Conservation (phyloP, 2,797 vertebrate genomes). For the Microctenopoma steveboyesi region DNA sequence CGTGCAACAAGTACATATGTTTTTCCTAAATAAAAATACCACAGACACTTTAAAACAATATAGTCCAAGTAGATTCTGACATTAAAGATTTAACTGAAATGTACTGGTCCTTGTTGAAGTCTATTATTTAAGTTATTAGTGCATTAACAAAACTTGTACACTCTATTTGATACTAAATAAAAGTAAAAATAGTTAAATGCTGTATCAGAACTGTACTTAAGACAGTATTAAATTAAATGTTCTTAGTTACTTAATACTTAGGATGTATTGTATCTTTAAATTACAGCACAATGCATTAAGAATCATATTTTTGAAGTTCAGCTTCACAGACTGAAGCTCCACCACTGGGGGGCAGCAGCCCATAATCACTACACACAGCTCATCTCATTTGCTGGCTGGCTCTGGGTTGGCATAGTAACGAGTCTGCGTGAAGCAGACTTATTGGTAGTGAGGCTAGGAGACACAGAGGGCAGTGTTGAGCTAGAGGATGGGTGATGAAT, state of each 20-base stretch:
- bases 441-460: slow-evolving; percentile 53
- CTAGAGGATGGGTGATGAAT: slow-evolving; percentile 71
- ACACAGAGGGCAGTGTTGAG: slow-evolving; percentile 84
- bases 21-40: background rate
- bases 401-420: slow-evolving; percentile 80
- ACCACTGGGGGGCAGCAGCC: slow-evolving; percentile 80
- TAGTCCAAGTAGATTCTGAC: too few relatives aligned
- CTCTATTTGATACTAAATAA: background rate
- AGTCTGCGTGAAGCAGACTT: slow-evolving; percentile 66
- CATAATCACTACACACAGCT: slow-evolving; percentile 49
- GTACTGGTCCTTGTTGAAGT: too few relatives aligned
- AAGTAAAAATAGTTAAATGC: too few relatives aligned
- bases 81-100: too few relatives aligned
- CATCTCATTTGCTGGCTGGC: slow-evolving; percentile 46
- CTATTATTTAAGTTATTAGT: too few relatives aligned
- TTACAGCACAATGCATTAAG: slow-evolving; percentile 1
- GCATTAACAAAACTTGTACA: background rate
- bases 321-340: slow-evolving; percentile 17
- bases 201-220: background rate
- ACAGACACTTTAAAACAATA: too few relatives aligned
- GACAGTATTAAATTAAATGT: too few relatives aligned
- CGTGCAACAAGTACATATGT: background rate
- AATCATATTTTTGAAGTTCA: slow-evolving; percentile 21
- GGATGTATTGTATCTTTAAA: background rate
- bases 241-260: too few relatives aligned